These are phyloP conservation scores for Drosophila sturtevanti DNA, from an alignment of 1,140 invertebrate species.

Conservation along the genomic window DNA sequence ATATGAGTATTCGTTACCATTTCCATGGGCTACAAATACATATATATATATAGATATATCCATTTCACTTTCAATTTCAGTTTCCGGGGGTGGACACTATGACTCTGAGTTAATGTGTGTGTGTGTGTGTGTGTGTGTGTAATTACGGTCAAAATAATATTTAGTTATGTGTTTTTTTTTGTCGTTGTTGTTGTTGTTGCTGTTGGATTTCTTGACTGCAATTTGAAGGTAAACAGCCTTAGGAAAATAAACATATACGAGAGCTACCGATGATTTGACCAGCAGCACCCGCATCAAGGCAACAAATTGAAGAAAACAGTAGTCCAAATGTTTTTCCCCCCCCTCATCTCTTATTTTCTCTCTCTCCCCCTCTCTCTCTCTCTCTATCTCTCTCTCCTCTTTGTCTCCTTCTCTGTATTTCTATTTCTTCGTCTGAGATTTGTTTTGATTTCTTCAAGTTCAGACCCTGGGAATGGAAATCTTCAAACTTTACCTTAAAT, in stretches of 20 bases:
- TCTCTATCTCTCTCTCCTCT: neutral
- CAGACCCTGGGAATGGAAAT: constrained; percentile 3
- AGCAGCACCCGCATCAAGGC: constrained; percentile 15
- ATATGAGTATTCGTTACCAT: constrained; percentile 24
- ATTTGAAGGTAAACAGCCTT: constrained; percentile 69
- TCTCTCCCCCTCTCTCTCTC: neutral
- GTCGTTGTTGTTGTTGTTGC: too few species aligned
- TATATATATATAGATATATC: neutral
- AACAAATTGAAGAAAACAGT: constrained; percentile 8
- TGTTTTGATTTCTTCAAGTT: constrained; percentile 6
- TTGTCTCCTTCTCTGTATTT: neutral
- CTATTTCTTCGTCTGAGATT: neutral
- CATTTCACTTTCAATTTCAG: constrained; percentile 53
- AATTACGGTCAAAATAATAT: constrained; percentile 83
- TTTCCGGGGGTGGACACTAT: constrained; percentile 47
- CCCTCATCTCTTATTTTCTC: too few species aligned
- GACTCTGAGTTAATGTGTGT: constrained; percentile 23
- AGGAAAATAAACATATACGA: constrained; percentile 70
- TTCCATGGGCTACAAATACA: neutral
- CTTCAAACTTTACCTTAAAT: neutral
- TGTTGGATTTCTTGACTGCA: constrained; percentile 22
- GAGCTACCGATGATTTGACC: constrained; percentile 25
- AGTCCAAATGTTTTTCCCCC: neutral
- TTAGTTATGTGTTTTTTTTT: constrained; percentile 45
- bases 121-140: constrained; percentile 36